Percentiles rank a stretch among this genome's conserved stretches.
Conservation (phyloP, 1,140 invertebrate species). For the Drosophila ogumai region DNA sequence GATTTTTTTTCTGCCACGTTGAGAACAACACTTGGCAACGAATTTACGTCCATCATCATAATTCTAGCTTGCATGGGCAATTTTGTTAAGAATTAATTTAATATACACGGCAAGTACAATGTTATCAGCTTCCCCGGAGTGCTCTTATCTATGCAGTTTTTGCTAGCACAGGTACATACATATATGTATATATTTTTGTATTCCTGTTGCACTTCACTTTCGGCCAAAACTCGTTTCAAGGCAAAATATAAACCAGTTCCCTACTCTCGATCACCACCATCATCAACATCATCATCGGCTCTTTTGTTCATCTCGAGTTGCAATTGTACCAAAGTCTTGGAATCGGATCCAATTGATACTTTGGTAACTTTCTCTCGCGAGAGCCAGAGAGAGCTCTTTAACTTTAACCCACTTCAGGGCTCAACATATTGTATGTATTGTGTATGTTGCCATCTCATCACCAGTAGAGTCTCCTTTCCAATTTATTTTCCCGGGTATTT, state of each 20-base stretch:
- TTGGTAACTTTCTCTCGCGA: constrained; percentile 61
- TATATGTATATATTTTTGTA: too few species aligned
- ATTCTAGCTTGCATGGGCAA: constrained; percentile 54
- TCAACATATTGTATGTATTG: neutral
- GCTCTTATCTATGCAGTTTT: constrained; percentile 54
- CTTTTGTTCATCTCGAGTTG: constrained; percentile 28
- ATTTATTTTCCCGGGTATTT: constrained; percentile 63
- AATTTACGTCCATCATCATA: constrained; percentile 37
- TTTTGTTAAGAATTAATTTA: constrained; percentile 24
- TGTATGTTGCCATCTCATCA: constrained; percentile 45
- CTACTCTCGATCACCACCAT: constrained; percentile 2
- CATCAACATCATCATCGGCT: constrained; percentile 10
- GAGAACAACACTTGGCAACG: constrained; percentile 27
- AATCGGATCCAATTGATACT: constrained; percentile 62
- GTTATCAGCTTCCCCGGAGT: constrained; percentile 13
- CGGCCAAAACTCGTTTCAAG: constrained; percentile 67
- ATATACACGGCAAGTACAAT: neutral
- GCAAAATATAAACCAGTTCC: constrained; percentile 61
- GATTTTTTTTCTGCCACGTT: constrained; percentile 66
- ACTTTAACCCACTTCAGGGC: constrained; percentile 64
- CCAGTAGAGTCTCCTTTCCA: constrained; percentile 68
- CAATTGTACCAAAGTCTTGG: constrained; percentile 55
- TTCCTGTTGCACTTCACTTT: constrained; percentile 71
- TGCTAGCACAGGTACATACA: neutral
- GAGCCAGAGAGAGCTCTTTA: constrained; percentile 44